These are phyloP conservation scores for Vanacampus margaritifer DNA, from an alignment of 2,113 vertebrate species.

Conservation along the genomic window DNA sequence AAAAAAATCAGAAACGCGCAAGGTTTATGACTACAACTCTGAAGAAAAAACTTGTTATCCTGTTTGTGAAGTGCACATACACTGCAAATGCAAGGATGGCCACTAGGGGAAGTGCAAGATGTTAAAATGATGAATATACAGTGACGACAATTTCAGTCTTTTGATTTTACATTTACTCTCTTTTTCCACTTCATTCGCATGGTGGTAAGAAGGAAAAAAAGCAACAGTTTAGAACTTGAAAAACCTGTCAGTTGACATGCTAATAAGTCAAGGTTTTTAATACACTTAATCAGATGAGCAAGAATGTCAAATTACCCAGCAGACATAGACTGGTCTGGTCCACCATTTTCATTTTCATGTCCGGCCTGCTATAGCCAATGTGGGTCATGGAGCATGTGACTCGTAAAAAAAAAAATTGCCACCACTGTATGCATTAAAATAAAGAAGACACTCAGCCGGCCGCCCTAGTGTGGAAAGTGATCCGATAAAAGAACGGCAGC, in stretches of 20 bases:
- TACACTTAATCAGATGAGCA: neutral
- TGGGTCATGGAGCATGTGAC: neutral
- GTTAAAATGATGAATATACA: neutral
- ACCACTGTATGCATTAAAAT: neutral
- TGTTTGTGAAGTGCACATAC: neutral
- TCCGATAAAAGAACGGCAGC: neutral
- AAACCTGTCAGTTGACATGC: neutral
- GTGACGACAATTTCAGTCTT: no score
- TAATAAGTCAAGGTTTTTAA: neutral
- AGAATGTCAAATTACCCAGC: neutral
- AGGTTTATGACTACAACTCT: neutral
- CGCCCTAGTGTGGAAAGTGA: neutral
- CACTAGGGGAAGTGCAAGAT: neutral
- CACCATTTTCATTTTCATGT: neutral
- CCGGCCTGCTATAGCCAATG: neutral
- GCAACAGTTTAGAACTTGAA: neutral
- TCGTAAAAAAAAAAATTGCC: neutral
- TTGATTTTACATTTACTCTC: no score
- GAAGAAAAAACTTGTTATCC: neutral
- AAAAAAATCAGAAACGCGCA: slow-evolving; percentile 3
- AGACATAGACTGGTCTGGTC: neutral
- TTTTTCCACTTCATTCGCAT: no score
- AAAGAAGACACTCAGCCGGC: neutral
- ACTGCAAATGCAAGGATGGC: neutral
- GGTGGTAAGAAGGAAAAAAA: no score